phyloP scores from a whole-genome alignment of 1,140 invertebrate species.

The Bombus ignitus region DNA sequence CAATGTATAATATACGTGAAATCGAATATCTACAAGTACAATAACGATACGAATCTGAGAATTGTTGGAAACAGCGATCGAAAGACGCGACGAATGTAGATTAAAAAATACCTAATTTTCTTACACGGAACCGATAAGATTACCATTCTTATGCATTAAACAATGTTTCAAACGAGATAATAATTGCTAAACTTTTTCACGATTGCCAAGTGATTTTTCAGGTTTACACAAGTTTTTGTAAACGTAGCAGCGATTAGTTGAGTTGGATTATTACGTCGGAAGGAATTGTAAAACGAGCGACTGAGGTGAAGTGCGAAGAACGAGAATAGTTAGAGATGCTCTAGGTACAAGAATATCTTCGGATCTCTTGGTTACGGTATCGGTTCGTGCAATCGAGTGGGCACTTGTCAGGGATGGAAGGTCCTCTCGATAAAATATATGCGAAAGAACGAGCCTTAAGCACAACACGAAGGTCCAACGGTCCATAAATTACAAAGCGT shows the following conservation, averaged over 20 bases:
- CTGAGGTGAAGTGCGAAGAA: neutral
- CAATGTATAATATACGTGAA: too few relatives aligned
- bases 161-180: too few relatives aligned
- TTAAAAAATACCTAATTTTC: neutral
- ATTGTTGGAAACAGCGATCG: neutral
- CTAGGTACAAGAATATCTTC: neutral
- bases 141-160: neutral
- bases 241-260: too few relatives aligned
- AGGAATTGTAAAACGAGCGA: neutral
- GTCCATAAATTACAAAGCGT: conserved; percentile 12
- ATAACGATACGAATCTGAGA: too few relatives aligned
- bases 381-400: conserved; percentile 29
- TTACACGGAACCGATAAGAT: neutral
- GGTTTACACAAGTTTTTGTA: too few relatives aligned
- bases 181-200: too few relatives aligned
- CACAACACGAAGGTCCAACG: neutral
- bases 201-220: too few relatives aligned
- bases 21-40: too few relatives aligned
- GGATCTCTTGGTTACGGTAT: conserved; percentile 29
- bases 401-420: conserved; percentile 27
- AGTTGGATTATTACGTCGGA: neutral
- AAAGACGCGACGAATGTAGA: neutral
- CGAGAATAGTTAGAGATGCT: neutral
- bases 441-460: conserved; percentile 22
- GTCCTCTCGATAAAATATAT: conserved; percentile 46